Evolutionary conservation across 2,113 vertebrate species (phyloP).

Genomic region (Pan troglodytes): NHGRI_mPanTro3-v2.1_pri NC_086015.1:83373001-83373500

Average conservation of each 20-base stretch:
- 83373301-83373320: background rate
- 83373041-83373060: background rate
- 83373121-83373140: background rate
- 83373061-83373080: background rate
- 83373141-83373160: background rate
- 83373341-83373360: background rate
- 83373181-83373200: background rate
- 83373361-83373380: background rate
- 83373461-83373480: constrained; percentile 13
- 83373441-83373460: background rate
- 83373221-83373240: background rate
- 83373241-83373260: background rate
- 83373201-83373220: background rate
- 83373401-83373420: background rate
- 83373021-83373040: background rate
- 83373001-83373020: background rate
- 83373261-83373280: background rate
- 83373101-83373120: background rate
- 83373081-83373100: background rate
- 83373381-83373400: background rate
- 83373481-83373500: background rate
- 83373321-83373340: background rate
- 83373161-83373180: background rate
- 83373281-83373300: background rate
- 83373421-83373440: background rate